These are phyloP conservation scores for Glyphotaelius pellucidus DNA, from an alignment of 2,888 invertebrate genomes.

Conservation along the genomic window DNA sequence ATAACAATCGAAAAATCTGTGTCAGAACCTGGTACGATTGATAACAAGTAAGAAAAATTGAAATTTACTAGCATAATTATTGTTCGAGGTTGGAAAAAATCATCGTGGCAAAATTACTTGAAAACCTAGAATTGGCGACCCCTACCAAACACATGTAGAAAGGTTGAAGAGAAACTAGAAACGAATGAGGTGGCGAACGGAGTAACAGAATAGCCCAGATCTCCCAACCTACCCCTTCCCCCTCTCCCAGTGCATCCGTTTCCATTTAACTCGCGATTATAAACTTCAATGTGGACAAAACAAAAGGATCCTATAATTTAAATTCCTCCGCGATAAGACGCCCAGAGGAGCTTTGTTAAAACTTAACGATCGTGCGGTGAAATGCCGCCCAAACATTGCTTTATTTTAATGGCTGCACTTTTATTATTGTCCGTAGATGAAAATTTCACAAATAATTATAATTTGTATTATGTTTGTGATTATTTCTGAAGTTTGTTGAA, in stretches of 20 bases:
- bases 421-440: neutral
- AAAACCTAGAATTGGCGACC: neutral
- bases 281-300: conserved; percentile 12
- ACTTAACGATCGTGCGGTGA: neutral
- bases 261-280: conserved; percentile 19
- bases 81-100: too few relatives aligned
- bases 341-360: neutral
- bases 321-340: neutral
- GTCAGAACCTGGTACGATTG: too few relatives aligned
- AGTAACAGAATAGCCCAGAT: conserved; percentile 24
- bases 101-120: neutral
- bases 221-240: neutral
- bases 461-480: neutral
- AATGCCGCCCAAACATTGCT: neutral
- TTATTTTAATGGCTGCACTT: neutral
- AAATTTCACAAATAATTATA: neutral
- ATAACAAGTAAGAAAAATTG: too few relatives aligned
- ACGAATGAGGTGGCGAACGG: neutral
- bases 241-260: neutral
- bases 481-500: too few relatives aligned
- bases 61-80: too few relatives aligned
- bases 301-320: neutral
- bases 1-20: too few relatives aligned
- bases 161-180: neutral
- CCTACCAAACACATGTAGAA: neutral